Base-by-base conservation (phyloP, 1,140 invertebrate genomes). In the Ips nitidus region DNA sequence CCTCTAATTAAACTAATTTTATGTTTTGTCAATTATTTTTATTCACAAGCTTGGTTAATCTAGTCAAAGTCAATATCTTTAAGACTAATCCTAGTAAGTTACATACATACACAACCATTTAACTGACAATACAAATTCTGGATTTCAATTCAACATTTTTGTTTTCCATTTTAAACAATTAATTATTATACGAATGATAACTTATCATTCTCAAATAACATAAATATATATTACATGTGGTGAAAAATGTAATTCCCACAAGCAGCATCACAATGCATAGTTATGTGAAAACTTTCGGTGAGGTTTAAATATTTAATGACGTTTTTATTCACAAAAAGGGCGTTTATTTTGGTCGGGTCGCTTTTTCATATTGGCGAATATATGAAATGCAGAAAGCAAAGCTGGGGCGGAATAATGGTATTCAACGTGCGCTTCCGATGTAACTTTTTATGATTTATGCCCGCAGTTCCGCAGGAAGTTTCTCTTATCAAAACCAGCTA, bases 391-490 rank as follows among this genome's bases (percentile, higher is more conserved):
- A 59, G 65, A 67, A 67, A 67, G 57, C 65, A 60, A 67, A 67
- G 60, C 67, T 50, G 58, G 42, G 60, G 59, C 59, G 67, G 52
- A 42, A 63, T 69, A 69, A 69, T 71, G 57, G 60, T 65, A 71
- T 71, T 71, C 69, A 71, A 71, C 64, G 69, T 71, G 58, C 69
- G 60, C 69, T 66, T 66, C 64, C 62, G 55, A 56, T 62, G 62
- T 66, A 71, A 71, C 69, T 71, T 71, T 71, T 71, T 71, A 71
- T 71, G 69, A 71, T 71, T 71, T 71, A 71, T 63, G 56, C 55
- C 37, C 62, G 45, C 55, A 59, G 63, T 71, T 71, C 69, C 69
- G 69, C 62, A 62, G 69, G 55, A 71, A 71, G 69, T 71, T 71
- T 71, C 69, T 66, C 69, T 71, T 71, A 71, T 71, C 69, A 66